Evolutionary conservation across 2,113 vertebrate species (phyloP).

Genomic region (Rhabdornis inornatus): DNA sequence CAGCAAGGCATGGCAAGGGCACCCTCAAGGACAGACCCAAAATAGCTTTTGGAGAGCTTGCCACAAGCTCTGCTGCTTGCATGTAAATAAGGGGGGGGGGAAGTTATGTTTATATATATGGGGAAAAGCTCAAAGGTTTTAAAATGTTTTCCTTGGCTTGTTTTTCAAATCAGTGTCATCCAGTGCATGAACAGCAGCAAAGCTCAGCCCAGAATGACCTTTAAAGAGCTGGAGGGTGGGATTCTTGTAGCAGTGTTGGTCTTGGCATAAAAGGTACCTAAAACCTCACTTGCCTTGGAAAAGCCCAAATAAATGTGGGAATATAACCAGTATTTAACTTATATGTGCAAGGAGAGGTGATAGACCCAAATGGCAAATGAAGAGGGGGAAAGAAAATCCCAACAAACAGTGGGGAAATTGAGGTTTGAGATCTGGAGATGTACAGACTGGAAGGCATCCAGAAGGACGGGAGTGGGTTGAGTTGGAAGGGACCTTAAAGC

Average conservation of each 20-base stretch:
- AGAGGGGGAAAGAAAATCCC: fast-evolving
- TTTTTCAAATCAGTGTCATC: background rate
- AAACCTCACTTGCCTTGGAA: background rate
- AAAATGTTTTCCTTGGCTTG: background rate
- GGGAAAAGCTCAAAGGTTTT: background rate
- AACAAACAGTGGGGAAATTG: fast-evolving
- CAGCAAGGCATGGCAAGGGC: background rate
- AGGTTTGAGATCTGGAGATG: background rate
- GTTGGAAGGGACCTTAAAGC: background rate
- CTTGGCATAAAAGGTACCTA: background rate
- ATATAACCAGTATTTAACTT: background rate
- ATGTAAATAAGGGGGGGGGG: background rate
- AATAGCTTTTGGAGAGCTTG: background rate
- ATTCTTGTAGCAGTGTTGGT: background rate
- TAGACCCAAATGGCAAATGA: background rate
- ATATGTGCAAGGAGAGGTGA: no score
- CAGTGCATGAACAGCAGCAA: background rate
- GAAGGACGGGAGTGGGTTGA: background rate
- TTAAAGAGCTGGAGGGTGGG: background rate
- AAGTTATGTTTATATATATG: background rate
- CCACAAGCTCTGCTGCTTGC: background rate
- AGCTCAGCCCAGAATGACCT: background rate
- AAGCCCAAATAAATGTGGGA: background rate
- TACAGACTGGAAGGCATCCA: background rate
- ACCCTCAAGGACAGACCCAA: background rate